Evolutionary conservation across 2,113 vertebrate genomes (phyloP).

Genomic region (Halcyon malimbica): DNA sequence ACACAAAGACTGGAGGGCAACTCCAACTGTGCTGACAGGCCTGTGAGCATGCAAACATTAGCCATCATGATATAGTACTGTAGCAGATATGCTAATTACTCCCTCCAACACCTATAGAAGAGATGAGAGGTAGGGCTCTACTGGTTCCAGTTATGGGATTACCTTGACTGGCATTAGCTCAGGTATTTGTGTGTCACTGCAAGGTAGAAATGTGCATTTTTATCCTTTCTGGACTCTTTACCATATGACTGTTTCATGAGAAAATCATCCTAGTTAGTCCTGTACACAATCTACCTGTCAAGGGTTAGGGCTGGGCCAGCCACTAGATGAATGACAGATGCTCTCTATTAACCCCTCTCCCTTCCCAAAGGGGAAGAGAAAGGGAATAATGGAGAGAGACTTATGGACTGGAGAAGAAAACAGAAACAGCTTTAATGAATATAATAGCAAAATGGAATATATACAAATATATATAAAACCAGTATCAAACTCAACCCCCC

Average conservation of each 20-base stretch:
- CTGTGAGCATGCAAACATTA: not conserved
- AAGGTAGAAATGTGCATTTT: not conserved
- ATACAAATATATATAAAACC: too few species aligned
- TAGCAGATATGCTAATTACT: not conserved
- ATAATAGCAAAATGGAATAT: too few species aligned
- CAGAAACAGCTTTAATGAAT: too few species aligned
- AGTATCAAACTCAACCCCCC: too few species aligned
- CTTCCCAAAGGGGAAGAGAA: too few species aligned
- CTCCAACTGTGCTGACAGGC: not conserved
- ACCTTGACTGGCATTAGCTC: not conserved
- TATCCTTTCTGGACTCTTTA: not conserved
- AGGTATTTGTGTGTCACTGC: not conserved
- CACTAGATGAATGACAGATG: too few species aligned
- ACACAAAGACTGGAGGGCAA: not conserved
- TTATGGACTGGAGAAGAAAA: too few species aligned
- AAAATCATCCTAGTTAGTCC: not conserved
- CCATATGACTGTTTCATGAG: not conserved
- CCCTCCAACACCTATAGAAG: too few species aligned
- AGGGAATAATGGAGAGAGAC: too few species aligned
- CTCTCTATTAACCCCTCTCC: too few species aligned
- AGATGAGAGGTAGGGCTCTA: not conserved
- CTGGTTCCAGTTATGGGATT: not conserved
- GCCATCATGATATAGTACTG: accelerated
- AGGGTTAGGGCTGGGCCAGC: too few species aligned
- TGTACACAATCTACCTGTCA: not conserved